A percentile compares a stretch with the other conserved stretches of the same genome.
phyloP scores from a whole-genome alignment of 2,113 vertebrate species.

The Gavialis gangeticus region DNA sequence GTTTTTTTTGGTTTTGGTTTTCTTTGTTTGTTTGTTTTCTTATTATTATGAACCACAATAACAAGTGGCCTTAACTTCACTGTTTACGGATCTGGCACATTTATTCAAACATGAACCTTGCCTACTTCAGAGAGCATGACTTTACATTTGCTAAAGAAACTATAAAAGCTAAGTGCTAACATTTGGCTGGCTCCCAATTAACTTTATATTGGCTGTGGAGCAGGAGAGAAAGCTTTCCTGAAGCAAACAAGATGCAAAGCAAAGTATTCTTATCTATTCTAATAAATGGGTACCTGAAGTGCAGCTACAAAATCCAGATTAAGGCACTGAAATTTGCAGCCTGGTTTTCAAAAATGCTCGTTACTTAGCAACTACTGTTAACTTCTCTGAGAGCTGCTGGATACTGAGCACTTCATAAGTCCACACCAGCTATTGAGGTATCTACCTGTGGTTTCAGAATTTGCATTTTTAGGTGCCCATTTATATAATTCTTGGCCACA shows the following conservation, averaged over 20 bases:
- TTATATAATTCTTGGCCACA: not conserved
- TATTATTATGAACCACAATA: constrained; percentile 71
- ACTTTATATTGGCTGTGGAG: not conserved
- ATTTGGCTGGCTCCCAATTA: not conserved
- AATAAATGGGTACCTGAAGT: not conserved
- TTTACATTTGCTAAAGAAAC: not conserved
- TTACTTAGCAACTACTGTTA: not conserved
- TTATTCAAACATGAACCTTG: not conserved
- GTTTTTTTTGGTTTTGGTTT: constrained; percentile 12
- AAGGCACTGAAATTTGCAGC: not conserved
- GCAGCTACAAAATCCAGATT: not conserved
- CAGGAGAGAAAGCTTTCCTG: not conserved
- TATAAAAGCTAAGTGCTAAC: fast-evolving
- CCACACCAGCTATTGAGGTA: not conserved
- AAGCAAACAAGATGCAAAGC: not conserved
- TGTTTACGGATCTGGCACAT: constrained; percentile 46
- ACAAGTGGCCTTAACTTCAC: constrained; percentile 42
- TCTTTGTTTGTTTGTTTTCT: constrained; percentile 55
- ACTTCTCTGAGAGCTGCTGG: fast-evolving
- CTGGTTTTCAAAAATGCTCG: not conserved
- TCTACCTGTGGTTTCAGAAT: not conserved
- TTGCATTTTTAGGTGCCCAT: not conserved
- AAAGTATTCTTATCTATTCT: not conserved
- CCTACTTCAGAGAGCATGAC: constrained; percentile 40
- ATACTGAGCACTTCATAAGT: not conserved